Evolutionary conservation across 2,797 vertebrate species (phyloP), one percentile per base, ranked within the genome.

Genomic region (Amniataba percoides): DNA sequence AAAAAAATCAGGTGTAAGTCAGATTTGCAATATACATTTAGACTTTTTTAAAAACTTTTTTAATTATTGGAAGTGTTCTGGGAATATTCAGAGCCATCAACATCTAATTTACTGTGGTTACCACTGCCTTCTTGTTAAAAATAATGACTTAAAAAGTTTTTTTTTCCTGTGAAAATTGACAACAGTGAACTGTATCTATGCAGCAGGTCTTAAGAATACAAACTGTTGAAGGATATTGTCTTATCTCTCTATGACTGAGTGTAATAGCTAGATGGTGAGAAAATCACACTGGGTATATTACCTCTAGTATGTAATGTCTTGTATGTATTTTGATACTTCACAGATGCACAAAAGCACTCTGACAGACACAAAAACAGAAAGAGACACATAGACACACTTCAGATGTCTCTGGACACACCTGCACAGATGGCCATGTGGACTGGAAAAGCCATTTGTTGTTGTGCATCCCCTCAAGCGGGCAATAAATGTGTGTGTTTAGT

Each of bases 371-470:
- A 23, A 74, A 18, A 53, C 65, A 74, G 49, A 64, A 40, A 60
- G 42, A 68, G 25, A 70, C 56, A 60, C 43, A 56, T 9, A 53
- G 13, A 70, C 27, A 48, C 43, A 42, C 23, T 51, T 51, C 27
- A n/a, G 64, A 76, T 52, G 45, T 71, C 53, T 85, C 65, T 12
- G 1, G 53, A 61, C 68, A 72, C 89, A 85, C 68, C 72, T 84
- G 70, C 39, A 45, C 60, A 67, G 61, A 51, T 40, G 55, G 43
- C 14, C 18, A 21, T 57, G 58, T 48, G 34, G 45, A 51, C 83
- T 87, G 82, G 78, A 83, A 87, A 89, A 90, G 58, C 25, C 46
- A 83, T 91, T 87, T 86, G 69, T 78, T 88, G 68, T 78, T 69
- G 58, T 61, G 55, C 19, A 5, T 75, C 60, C 62, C 65, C 85